Evolutionary conservation across 2,113 vertebrate species (phyloP).

Genomic region (Thunnus thynnus): DNA sequence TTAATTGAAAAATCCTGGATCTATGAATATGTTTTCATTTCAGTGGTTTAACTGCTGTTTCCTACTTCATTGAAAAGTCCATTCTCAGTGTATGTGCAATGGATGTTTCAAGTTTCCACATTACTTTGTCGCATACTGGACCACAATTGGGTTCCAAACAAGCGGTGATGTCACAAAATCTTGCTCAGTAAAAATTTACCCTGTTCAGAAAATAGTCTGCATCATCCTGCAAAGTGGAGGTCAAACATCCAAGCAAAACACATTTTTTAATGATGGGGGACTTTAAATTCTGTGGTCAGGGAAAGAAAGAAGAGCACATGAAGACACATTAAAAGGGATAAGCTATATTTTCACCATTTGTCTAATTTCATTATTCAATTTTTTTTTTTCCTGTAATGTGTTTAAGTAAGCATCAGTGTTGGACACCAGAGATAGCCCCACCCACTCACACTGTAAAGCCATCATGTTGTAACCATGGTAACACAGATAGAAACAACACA

Average conservation of each 20-base stretch:
- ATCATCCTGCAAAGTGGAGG: background rate
- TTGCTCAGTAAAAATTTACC: background rate
- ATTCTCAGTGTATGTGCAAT: background rate
- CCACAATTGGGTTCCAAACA: background rate
- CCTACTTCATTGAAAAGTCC: background rate
- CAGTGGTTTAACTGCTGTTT: background rate
- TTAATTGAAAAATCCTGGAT: background rate
- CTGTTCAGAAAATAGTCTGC: background rate
- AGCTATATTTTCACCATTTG: no score
- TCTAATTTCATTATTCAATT: no score
- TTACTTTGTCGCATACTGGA: background rate
- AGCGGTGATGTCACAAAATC: background rate
- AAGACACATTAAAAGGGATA: background rate
- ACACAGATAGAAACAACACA: conserved; percentile 63
- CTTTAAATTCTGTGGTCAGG: no score
- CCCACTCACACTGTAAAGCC: conserved; percentile 39
- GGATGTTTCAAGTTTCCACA: background rate
- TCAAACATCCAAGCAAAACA: background rate
- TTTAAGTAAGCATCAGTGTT: conserved; percentile 27
- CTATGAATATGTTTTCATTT: background rate
- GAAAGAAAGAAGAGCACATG: no score
- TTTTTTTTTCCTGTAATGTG: background rate
- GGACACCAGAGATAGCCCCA: conserved; percentile 42
- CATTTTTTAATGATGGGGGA: no score
- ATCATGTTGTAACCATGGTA: conserved; percentile 68